phyloP scores from a whole-genome alignment of 2,888 invertebrate species.

The Dryococelus australis region DNA sequence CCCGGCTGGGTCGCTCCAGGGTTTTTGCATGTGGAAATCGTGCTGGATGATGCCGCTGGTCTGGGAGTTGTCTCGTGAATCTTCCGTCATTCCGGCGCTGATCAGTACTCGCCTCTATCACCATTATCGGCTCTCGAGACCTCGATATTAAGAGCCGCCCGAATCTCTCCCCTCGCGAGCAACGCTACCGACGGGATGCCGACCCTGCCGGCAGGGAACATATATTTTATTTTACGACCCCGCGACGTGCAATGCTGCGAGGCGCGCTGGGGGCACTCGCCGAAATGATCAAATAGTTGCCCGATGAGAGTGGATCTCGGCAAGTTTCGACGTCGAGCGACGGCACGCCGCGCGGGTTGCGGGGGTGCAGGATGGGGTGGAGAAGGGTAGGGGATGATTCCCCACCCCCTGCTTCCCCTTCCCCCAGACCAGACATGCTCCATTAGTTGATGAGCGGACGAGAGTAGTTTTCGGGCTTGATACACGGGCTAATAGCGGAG shows the following conservation, averaged over 20 bases:
- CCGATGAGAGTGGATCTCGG: not conserved
- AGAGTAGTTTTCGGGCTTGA: slow-evolving; percentile 16
- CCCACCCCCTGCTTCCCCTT: not conserved
- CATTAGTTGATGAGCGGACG: slow-evolving; percentile 27
- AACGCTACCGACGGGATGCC: not conserved
- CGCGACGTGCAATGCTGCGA: not conserved
- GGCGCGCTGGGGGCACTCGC: not conserved
- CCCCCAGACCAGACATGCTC: slow-evolving; percentile 1
- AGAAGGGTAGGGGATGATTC: not conserved
- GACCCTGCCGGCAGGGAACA: not conserved
- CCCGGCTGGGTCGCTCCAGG: too few species aligned
- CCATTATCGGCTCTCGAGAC: too few species aligned
- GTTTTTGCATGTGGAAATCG: too few species aligned
- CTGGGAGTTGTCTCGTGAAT: too few species aligned
- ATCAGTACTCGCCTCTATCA: too few species aligned
- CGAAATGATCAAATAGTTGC: not conserved
- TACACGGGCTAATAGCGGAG: slow-evolving; percentile 16
- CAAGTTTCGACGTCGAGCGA: not conserved
- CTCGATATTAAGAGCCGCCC: too few species aligned
- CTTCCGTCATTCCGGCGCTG: too few species aligned
- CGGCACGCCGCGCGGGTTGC: not conserved
- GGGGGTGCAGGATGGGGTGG: not conserved
- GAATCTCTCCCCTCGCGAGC: too few species aligned
- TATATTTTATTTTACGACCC: not conserved
- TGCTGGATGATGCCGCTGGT: too few species aligned